Conservation (phyloP, 2,888 invertebrate genomes). For the Drosophila anceps region DNA sequence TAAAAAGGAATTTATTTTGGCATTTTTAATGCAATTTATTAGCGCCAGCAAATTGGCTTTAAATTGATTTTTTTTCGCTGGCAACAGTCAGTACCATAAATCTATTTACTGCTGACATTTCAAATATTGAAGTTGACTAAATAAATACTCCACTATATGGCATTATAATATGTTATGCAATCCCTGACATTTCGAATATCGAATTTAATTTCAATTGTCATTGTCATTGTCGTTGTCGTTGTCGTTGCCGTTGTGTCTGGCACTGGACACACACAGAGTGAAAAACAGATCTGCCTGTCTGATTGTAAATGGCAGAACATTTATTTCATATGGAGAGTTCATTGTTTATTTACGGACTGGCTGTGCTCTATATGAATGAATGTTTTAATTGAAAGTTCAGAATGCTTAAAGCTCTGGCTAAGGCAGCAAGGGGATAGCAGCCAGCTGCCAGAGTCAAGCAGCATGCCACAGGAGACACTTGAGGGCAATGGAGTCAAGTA, state of each 20-base stretch:
- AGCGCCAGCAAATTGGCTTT: conserved; percentile 69
- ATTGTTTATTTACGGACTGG: conserved; percentile 56
- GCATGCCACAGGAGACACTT: conserved; percentile 59
- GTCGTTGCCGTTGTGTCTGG: conserved; percentile 40
- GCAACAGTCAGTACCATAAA: conserved; percentile 14
- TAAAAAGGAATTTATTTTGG: conserved; percentile 64
- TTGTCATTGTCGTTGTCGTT: conserved; percentile 45
- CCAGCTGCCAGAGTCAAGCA: conserved; percentile 4
- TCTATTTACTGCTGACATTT: conserved; percentile 48
- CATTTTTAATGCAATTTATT: conserved; percentile 77
- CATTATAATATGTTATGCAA: conserved; percentile 45
- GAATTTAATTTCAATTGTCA: conserved; percentile 56
- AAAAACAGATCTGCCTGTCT: conserved; percentile 46
- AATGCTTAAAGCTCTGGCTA: conserved; percentile 31
- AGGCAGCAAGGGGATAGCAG: neutral
- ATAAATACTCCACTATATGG: conserved; percentile 11
- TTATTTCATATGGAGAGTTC: conserved; percentile 53
- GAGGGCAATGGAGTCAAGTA: conserved; percentile 78
- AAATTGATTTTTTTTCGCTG: conserved; percentile 72
- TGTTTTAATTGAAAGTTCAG: conserved; percentile 57
- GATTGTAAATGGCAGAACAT: conserved; percentile 70
- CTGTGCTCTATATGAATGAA: conserved; percentile 25
- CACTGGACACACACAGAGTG: conserved; percentile 8
- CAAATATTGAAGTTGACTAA: conserved; percentile 21
- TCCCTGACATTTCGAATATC: conserved; percentile 66